Evolutionary conservation across 2,797 vertebrate genomes (phyloP), one percentile per base, ranked within the genome.

Genomic region (Siniperca undulata): DNA sequence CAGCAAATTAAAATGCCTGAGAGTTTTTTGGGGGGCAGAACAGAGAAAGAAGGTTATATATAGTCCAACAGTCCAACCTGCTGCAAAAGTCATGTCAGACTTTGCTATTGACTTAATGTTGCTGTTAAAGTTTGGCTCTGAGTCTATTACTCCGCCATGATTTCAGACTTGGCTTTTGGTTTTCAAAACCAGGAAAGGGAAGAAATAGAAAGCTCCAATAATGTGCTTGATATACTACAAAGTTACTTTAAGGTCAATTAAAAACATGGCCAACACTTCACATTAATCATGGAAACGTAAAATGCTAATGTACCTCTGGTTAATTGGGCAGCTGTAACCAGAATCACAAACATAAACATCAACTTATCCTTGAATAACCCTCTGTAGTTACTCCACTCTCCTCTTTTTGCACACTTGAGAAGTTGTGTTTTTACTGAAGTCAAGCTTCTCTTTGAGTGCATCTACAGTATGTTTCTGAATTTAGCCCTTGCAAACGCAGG

Each of bases 381-480:
- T 38, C 65, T 17, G 42, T 30, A 1, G 7, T 36, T 55, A 5
- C 61, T 67, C 77, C 61, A 0, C 44, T 69, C 34, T 38, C 9
- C 36, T 59, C 7, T 17, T 24, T 27, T 4, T 53, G 50, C 44
- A 70, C 70, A 42, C 78, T 70, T 52, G 36, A 58, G 38, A 81
- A 77, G 48, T 77, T 27, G 1, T 53, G 61, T 70, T 59, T 84
- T 67, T 20, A 40, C 17, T 42, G 40, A 71, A 74, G 71, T 85
- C 52, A 46, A 84, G 83, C 68, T 68, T 65, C 61, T 85, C 74
- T 71, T 40, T 48, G 59, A 20, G 24, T 22, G 58, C 1, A 24
- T 74, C 61, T 61, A 16, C 56, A 53, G 67, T 66, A 11, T 20
- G 24, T 76, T 74, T 83, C 70, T 88, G 74, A 78, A 83, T 81